Evolutionary conservation across 1,140 invertebrate species (phyloP).

Genomic region (Drosophila ananassae): DNA sequence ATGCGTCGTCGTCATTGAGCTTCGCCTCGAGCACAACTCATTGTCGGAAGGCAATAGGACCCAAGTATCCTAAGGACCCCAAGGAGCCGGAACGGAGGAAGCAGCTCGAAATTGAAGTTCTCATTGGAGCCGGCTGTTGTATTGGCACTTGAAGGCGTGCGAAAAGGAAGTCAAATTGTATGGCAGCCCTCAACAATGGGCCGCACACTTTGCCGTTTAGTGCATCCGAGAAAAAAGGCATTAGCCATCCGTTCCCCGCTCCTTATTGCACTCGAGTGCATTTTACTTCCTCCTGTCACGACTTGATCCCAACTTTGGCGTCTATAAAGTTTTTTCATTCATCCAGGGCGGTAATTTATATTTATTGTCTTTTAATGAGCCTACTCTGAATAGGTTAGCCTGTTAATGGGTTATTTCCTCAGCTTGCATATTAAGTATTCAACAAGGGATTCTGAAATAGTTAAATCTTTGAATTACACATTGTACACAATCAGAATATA

Average conservation of each 20-base stretch:
- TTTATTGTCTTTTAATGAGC: constrained; percentile 1
- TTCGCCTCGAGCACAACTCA: constrained; percentile 67
- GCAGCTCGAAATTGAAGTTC: constrained; percentile 71
- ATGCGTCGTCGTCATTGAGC: constrained; percentile 48
- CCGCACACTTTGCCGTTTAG: constrained; percentile 61
- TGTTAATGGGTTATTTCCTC: background rate
- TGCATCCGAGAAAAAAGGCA: constrained; percentile 18
- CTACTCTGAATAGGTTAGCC: too few species aligned
- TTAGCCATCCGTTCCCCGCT: background rate
- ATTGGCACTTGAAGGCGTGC: constrained; percentile 55
- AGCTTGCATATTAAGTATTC: background rate
- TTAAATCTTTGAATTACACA: too few species aligned
- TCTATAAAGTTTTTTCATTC: background rate
- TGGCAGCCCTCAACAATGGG: constrained; percentile 70
- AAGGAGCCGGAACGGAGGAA: constrained; percentile 10
- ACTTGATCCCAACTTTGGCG: constrained; percentile 9
- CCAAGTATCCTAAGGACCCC: constrained; percentile 12
- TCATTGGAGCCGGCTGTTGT: constrained; percentile 49
- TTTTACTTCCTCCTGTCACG: constrained; percentile 21
- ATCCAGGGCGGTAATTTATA: background rate
- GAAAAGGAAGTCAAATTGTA: constrained; percentile 80
- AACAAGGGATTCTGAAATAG: background rate
- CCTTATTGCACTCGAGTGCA: constrained; percentile 51
- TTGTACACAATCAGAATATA: too few species aligned
- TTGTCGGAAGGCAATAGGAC: constrained; percentile 48